Conservation (phyloP, 2,113 vertebrate species). For the Gallinago media region DNA sequence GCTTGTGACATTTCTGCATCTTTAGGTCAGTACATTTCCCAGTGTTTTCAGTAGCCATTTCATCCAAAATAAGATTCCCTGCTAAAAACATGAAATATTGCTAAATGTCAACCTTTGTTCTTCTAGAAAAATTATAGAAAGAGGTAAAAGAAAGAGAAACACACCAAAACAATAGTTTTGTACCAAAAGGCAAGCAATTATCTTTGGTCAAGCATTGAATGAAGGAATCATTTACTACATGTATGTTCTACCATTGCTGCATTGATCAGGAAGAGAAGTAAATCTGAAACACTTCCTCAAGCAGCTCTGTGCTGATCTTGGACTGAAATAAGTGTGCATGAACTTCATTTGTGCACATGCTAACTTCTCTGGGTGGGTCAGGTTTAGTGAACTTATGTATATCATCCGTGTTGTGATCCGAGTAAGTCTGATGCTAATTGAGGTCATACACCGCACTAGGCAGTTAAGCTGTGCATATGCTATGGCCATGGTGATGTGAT, state of each 20-base stretch:
- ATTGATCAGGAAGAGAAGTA: background rate
- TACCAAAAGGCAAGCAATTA: background rate
- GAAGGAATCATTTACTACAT: background rate
- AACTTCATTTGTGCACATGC: background rate
- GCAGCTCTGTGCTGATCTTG: background rate
- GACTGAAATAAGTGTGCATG: background rate
- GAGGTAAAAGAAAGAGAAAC: background rate
- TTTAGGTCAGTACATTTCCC: conserved; percentile 41
- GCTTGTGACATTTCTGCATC: conserved; percentile 60
- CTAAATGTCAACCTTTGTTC: background rate
- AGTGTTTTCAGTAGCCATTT: conserved; percentile 13
- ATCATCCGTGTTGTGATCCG: background rate
- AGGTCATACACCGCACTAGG: background rate
- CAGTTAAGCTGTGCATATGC: background rate
- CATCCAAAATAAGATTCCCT: conserved; percentile 67
- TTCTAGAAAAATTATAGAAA: background rate
- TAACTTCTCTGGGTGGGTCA: background rate
- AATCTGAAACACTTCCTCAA: background rate
- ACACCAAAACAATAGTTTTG: background rate
- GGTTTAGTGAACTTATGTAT: background rate
- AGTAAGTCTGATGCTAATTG: background rate
- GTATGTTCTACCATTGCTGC: background rate
- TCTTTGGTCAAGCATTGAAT: background rate
- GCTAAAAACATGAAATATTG: conserved; percentile 6
- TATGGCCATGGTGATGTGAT: background rate